phyloP scores from a whole-genome alignment of 2,888 invertebrate species.

The Sesamia inferens region DNA sequence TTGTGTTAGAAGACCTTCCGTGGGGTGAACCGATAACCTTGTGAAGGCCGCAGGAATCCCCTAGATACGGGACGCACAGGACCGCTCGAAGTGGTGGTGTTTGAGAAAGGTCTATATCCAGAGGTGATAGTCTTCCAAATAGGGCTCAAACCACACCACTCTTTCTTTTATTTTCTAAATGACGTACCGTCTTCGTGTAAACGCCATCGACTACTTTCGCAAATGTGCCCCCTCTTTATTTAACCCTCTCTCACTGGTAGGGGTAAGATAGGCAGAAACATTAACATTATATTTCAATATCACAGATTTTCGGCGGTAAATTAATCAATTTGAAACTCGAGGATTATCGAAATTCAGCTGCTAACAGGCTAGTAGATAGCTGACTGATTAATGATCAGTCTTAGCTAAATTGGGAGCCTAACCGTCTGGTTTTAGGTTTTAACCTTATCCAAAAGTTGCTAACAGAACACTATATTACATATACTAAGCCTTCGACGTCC shows the following conservation, averaged over 20 bases:
- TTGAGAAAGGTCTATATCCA: too few relatives aligned
- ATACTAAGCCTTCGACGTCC: background rate
- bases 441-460: background rate
- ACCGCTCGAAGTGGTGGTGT: too few relatives aligned
- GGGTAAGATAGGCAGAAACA: constrained; percentile 2
- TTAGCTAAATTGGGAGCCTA: background rate
- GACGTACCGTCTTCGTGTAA: too few relatives aligned
- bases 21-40: too few relatives aligned
- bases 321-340: constrained; percentile 43
- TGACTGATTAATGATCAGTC: constrained; percentile 27
- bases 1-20: too few relatives aligned
- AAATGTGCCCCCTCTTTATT: background rate
- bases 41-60: too few relatives aligned
- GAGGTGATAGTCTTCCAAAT: too few relatives aligned
- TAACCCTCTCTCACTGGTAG: background rate
- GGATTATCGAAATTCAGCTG: constrained; percentile 13
- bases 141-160: too few relatives aligned
- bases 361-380: background rate
- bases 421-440: background rate
- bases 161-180: background rate
- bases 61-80: too few relatives aligned
- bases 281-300: too few relatives aligned
- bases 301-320: constrained; percentile 34
- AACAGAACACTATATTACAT: background rate
- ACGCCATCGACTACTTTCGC: too few relatives aligned